These are phyloP conservation scores for Eupsilia transversa DNA, from an alignment of 2,888 invertebrate genomes.

Conservation along the genomic window DNA sequence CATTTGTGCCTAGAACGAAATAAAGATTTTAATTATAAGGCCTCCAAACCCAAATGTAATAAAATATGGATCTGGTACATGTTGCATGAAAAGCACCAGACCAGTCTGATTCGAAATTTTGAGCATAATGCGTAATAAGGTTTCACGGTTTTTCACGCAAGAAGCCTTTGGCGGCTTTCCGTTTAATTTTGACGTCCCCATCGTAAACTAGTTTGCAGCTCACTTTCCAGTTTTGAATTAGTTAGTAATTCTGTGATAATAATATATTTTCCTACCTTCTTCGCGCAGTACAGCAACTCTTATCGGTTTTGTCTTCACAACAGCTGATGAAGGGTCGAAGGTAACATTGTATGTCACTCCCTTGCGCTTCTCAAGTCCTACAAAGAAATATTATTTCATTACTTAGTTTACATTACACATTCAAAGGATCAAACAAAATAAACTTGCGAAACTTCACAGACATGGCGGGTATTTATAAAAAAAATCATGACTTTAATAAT, in stretches of 20 bases:
- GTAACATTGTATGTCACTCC: slow-evolving; percentile 94
- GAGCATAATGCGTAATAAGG: background rate
- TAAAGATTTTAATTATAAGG: background rate
- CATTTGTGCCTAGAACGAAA: slow-evolving; percentile 93
- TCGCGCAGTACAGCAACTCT: slow-evolving; percentile 97
- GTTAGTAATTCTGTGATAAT: background rate
- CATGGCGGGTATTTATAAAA: background rate
- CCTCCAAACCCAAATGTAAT: background rate
- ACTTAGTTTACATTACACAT: background rate
- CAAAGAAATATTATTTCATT: slow-evolving; percentile 11
- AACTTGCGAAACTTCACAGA: background rate
- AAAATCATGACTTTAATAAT: background rate
- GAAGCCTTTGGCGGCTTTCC: background rate
- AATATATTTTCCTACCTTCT: slow-evolving; percentile 91
- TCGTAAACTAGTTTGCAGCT: background rate
- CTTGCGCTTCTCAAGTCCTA: slow-evolving; percentile 92
- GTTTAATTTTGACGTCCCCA: background rate
- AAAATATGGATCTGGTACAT: background rate
- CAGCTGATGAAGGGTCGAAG: slow-evolving; percentile 92
- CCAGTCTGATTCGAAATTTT: background rate
- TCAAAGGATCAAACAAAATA: background rate
- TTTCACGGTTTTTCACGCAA: background rate
- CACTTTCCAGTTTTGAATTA: background rate
- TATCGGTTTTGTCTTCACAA: slow-evolving; percentile 87
- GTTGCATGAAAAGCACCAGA: background rate